phyloP scores from a whole-genome alignment of 2,888 invertebrate species.

The Stenotaenia linearis region DNA sequence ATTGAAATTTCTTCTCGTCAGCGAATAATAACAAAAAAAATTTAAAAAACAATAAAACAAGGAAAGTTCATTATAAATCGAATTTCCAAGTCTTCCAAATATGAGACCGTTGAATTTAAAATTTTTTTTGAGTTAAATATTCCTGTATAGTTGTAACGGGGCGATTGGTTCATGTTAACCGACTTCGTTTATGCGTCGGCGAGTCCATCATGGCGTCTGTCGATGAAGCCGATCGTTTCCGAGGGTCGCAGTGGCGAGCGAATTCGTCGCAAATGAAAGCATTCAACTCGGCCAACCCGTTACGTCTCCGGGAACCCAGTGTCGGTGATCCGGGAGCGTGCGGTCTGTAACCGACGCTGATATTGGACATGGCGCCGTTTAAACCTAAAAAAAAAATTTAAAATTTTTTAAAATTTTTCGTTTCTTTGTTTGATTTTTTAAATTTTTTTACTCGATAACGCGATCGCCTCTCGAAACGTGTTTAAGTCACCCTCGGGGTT shows the following conservation, averaged over 20 bases:
- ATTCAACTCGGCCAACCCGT: constrained; percentile 56
- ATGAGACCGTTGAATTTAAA: neutral
- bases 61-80: neutral
- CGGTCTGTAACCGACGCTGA: constrained; percentile 44
- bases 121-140: constrained; percentile 1
- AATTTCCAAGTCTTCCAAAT: neutral
- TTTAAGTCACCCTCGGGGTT: constrained; percentile 58
- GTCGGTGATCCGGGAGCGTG: constrained; percentile 41
- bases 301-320: constrained; percentile 52
- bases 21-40: neutral
- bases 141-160: too few relatives aligned
- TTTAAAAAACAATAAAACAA: neutral
- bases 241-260: constrained; percentile 58
- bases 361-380: constrained; percentile 47
- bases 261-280: constrained; percentile 63
- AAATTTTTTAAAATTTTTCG: neutral
- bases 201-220: constrained; percentile 71
- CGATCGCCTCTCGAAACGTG: constrained; percentile 68
- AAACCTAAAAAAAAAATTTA: constrained; percentile 39
- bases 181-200: constrained; percentile 67
- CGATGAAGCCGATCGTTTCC: constrained; percentile 61
- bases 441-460: constrained; percentile 53
- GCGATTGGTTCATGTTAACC: constrained; percentile 55
- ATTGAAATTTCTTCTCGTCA: neutral
- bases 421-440: neutral